These are phyloP conservation scores for Andricus curvator DNA, from an alignment of 2,888 invertebrate genomes.

Conservation along the genomic window DNA sequence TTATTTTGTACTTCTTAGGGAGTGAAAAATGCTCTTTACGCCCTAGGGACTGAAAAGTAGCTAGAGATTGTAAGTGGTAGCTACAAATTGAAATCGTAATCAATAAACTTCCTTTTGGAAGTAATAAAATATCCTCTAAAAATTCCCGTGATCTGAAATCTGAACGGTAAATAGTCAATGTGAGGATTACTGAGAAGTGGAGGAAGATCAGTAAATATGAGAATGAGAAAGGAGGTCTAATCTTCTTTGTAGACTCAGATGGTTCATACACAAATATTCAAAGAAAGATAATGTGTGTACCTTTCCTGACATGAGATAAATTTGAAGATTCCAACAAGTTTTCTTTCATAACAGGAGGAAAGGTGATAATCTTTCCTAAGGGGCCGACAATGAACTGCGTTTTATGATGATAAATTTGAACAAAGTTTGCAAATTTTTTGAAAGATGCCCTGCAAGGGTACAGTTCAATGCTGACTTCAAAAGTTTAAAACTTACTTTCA, in stretches of 20 bases:
- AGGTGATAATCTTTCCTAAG: background rate
- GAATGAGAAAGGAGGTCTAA: conserved; percentile 19
- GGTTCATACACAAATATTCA: conserved; percentile 16
- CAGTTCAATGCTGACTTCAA: too few species aligned
- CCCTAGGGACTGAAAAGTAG: too few species aligned
- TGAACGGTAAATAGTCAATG: conserved; percentile 5
- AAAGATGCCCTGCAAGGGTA: too few species aligned
- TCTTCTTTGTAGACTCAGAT: conserved; percentile 14
- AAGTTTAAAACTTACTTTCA: too few species aligned
- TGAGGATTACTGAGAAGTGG: background rate
- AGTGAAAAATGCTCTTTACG: too few species aligned
- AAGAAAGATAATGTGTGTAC: conserved; percentile 17
- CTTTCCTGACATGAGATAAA: background rate
- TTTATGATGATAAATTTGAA: too few species aligned
- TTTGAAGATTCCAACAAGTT: background rate
- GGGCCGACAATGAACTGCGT: background rate
- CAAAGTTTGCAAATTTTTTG: too few species aligned
- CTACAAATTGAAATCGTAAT: background rate
- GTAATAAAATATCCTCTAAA: background rate
- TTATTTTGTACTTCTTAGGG: too few species aligned
- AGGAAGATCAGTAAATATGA: conserved; percentile 15
- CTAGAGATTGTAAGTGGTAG: too few species aligned
- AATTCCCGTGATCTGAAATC: conserved; percentile 1
- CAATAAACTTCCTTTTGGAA: background rate
- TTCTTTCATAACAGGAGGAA: background rate